Evolutionary conservation across 2,113 vertebrate species (phyloP).

Genomic region (Macquaria ambigua): DNA sequence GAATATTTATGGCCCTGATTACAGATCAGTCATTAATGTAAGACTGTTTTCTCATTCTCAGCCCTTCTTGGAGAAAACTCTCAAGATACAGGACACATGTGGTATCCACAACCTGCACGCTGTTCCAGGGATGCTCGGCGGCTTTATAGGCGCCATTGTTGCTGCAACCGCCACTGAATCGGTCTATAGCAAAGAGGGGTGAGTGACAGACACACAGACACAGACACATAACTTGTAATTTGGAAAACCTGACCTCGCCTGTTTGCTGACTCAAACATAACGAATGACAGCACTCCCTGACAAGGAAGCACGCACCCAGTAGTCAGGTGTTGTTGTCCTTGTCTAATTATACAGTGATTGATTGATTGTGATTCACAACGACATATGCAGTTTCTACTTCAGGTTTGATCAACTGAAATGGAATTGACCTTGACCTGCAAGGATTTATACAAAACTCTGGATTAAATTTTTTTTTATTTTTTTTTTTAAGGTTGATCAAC

Average conservation of each 20-base stretch:
- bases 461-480: no score
- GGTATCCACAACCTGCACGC: constrained; percentile 96
- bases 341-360: no score
- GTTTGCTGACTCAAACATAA: neutral
- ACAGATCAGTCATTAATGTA: neutral
- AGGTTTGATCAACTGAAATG: neutral
- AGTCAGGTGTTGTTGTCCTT: neutral
- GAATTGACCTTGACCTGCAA: neutral
- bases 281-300: neutral
- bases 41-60: constrained; percentile 61
- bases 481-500: constrained; percentile 83
- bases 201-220: constrained; percentile 45
- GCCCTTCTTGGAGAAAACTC: constrained; percentile 90
- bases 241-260: neutral
- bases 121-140: constrained; percentile 92
- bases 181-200: constrained; percentile 89
- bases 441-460: neutral
- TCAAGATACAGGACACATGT: constrained; percentile 95
- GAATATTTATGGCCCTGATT: neutral
- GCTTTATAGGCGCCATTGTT: constrained; percentile 91
- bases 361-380: neutral
- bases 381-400: neutral
- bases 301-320: neutral
- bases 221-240: neutral
- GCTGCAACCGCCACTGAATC: constrained; percentile 84